These are phyloP conservation scores for Formica aserva DNA, from an alignment of 2,888 invertebrate species.

Conservation along the genomic window DNA sequence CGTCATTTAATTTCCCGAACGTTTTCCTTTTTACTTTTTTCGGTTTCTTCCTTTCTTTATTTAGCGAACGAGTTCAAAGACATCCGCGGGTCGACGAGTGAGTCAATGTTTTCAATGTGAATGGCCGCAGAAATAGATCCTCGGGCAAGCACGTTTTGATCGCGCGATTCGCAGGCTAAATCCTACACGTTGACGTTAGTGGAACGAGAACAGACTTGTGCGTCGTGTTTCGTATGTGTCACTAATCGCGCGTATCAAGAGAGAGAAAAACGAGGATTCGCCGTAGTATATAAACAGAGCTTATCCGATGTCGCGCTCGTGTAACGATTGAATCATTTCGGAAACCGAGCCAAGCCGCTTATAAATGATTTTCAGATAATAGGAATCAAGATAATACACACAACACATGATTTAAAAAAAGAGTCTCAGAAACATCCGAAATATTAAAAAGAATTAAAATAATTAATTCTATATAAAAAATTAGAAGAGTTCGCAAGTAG, in stretches of 20 bases:
- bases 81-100: slow-evolving; percentile 76
- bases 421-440: not conserved
- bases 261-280: slow-evolving; percentile 25
- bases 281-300: slow-evolving; percentile 17
- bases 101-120: slow-evolving; percentile 83
- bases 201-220: slow-evolving; percentile 56
- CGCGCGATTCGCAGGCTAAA: slow-evolving; percentile 53
- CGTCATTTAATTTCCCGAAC: not conserved
- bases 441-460: not conserved
- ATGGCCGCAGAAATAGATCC: slow-evolving; percentile 82
- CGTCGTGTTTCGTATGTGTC: slow-evolving; percentile 33
- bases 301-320: slow-evolving; percentile 28
- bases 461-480: not conserved
- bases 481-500: not conserved
- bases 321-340: slow-evolving; percentile 45
- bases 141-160: slow-evolving; percentile 65
- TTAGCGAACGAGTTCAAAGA: slow-evolving; percentile 84
- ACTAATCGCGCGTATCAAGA: slow-evolving; percentile 40
- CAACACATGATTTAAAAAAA: not conserved
- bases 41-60: slow-evolving; percentile 77
- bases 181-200: slow-evolving; percentile 40
- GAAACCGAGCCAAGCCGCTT: not conserved
- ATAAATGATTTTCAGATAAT: not conserved
- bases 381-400: not conserved
- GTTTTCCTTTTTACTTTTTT: slow-evolving; percentile 62